Evolutionary conservation across 2,888 invertebrate species (phyloP).

Genomic region (Punctoribates punctum): DNA sequence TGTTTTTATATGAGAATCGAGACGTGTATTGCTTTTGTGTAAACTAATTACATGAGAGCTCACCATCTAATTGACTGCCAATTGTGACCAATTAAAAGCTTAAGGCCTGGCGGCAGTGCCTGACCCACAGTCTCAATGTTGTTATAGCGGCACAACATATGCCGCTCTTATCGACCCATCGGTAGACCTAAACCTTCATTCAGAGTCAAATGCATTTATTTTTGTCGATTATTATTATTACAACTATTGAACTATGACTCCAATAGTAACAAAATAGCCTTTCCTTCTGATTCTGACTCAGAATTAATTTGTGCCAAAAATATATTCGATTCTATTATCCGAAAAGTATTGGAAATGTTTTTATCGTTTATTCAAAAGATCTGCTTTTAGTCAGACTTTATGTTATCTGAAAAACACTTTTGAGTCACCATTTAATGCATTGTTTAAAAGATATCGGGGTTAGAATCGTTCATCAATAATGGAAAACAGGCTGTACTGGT

Average conservation of each 20-base stretch:
- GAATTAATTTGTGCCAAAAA: not conserved
- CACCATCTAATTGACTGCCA: constrained; percentile 5
- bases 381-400: too few relatives aligned
- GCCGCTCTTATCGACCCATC: constrained; percentile 10
- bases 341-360: constrained; percentile 8
- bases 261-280: not conserved
- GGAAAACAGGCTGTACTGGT: too few relatives aligned
- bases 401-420: too few relatives aligned
- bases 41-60: constrained; percentile 14
- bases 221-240: constrained; percentile 10
- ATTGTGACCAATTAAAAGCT: constrained; percentile 22
- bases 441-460: too few relatives aligned
- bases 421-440: too few relatives aligned
- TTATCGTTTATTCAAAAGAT: not conserved
- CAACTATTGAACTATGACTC: not conserved
- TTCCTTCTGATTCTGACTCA: not conserved
- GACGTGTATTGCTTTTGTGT: constrained; percentile 25
- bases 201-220: constrained; percentile 22
- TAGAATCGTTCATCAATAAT: too few relatives aligned
- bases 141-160: not conserved
- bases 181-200: not conserved
- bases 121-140: not conserved
- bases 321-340: constrained; percentile 2
- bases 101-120: not conserved
- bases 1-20: not conserved